These are phyloP conservation scores for Centropus unirufus DNA, from an alignment of 2,113 vertebrate genomes.

Conservation along the genomic window DNA sequence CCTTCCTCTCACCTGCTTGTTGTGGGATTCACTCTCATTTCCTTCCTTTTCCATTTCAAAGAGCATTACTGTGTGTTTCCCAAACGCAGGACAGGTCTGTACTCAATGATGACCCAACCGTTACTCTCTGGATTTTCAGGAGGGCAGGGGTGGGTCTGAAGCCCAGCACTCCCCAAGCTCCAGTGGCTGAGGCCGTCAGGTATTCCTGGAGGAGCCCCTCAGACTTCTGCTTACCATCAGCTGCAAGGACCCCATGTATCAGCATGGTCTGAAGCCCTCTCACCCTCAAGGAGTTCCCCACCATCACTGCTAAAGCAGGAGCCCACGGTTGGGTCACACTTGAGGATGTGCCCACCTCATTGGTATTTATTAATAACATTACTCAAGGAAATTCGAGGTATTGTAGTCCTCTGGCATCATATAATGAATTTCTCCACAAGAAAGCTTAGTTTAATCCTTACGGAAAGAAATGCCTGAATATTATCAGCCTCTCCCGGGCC, in stretches of 20 bases:
- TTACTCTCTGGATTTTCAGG: not conserved
- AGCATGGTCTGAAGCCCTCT: not conserved
- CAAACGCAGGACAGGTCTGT: not conserved
- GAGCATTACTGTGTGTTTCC: fast-evolving
- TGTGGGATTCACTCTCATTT: not conserved
- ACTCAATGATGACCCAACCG: no score
- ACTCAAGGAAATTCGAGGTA: fast-evolving
- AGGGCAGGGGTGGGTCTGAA: not conserved
- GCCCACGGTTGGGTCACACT: not conserved
- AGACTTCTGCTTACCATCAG: not conserved
- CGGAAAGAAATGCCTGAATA: not conserved
- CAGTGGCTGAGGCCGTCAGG: not conserved
- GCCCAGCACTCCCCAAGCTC: not conserved
- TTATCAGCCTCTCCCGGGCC: not conserved
- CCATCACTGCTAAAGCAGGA: not conserved
- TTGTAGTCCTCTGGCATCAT: not conserved
- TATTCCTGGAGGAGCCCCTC: not conserved
- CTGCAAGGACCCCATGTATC: not conserved
- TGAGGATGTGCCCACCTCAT: not conserved
- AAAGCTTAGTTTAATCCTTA: not conserved
- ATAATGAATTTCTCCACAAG: fast-evolving
- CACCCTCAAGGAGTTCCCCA: not conserved
- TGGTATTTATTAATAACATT: not conserved
- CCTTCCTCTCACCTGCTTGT: not conserved
- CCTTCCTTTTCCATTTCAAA: not conserved